Evolutionary conservation across 2,888 invertebrate species (phyloP), one percentile per base, ranked within the genome.

Genomic region (Epinotia bilunana): DNA sequence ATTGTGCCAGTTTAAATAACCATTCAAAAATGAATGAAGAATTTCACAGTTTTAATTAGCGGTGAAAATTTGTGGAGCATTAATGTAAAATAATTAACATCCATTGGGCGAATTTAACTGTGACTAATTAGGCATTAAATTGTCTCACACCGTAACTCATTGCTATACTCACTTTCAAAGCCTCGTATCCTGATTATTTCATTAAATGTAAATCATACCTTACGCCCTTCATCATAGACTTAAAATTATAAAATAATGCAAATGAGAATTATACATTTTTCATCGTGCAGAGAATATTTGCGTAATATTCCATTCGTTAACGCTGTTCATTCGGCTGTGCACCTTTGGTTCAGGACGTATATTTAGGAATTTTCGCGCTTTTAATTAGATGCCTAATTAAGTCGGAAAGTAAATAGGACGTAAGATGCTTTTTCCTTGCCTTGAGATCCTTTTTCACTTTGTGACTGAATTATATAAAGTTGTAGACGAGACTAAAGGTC

Each of bases 101-200:
- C 23, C 57, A 74, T 70, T 64, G 70, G 53, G 65, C 70, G 43
- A 74, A 64, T 64, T 74, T 74, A 70, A 70, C 28, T 71, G 71
- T 61, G 60, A 49, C 65, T 65, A 75, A 75, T 75, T 75, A 70
- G 55, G 71, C 74, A 71, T 75, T 39, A 65, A 75, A 75, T 75
- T 75, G 64, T 75, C 70, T 74, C 65, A 55, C 74, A 49, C 74
- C 71, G 53, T 65, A 75, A 65, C 74, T 64, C 74, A 65, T 75
- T 65, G 65, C 16, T 61, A 49, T 68, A 33, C 18, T 57, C 3
- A 39, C 39, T 39, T 58, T 43, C n/a, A 13, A 23, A 68, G 43
- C 57, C 68, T 68, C 57, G 16, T 65, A 65, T 55, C 53, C 33
- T 65, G 28, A 9, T 9, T 16, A 53, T 28, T 46, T 5, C 7